These are phyloP conservation scores for Physeter macrocephalus DNA, from an alignment of 2,113 vertebrate species.

Conservation along the genomic window DNA sequence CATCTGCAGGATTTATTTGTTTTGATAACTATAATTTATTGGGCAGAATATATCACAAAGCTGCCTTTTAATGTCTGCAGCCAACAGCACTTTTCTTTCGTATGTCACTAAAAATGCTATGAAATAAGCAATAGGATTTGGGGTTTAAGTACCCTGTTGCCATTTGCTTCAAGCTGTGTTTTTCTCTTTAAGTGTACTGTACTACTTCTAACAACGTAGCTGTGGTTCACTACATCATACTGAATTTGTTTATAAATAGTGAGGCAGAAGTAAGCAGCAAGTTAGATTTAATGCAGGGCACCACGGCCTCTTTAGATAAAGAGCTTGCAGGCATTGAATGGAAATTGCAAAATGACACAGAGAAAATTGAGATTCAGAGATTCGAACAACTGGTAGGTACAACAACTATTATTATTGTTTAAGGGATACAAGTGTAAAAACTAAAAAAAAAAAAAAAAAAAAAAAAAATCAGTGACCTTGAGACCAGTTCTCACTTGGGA, in stretches of 20 bases:
- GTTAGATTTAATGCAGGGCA: slow-evolving; percentile 10
- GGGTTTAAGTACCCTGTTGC: neutral
- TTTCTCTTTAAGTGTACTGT: slow-evolving; percentile 15
- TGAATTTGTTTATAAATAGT: slow-evolving; percentile 29
- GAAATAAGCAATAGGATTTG: slow-evolving; percentile 1
- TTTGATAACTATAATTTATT: slow-evolving; percentile 50
- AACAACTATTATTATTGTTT: neutral
- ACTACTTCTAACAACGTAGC: neutral
- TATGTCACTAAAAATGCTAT: neutral
- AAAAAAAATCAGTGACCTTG: neutral
- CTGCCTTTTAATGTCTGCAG: neutral
- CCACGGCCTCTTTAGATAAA: neutral
- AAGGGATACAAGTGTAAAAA: neutral
- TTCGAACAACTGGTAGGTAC: neutral
- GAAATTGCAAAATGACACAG: neutral
- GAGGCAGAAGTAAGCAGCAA: slow-evolving; percentile 10
- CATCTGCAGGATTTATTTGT: slow-evolving; percentile 37
- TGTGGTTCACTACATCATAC: neutral
- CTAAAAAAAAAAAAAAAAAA: neutral
- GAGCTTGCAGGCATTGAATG: neutral
- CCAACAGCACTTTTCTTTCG: slow-evolving; percentile 26
- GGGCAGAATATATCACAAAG: neutral
- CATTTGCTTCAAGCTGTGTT: slow-evolving; percentile 11
- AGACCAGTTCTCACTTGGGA: neutral
- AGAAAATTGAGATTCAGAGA: slow-evolving; percentile 37